Evolutionary conservation across 2,113 vertebrate genomes (phyloP), one percentile per base, ranked within the genome.

Genomic region (Oophaga pumilio): DNA sequence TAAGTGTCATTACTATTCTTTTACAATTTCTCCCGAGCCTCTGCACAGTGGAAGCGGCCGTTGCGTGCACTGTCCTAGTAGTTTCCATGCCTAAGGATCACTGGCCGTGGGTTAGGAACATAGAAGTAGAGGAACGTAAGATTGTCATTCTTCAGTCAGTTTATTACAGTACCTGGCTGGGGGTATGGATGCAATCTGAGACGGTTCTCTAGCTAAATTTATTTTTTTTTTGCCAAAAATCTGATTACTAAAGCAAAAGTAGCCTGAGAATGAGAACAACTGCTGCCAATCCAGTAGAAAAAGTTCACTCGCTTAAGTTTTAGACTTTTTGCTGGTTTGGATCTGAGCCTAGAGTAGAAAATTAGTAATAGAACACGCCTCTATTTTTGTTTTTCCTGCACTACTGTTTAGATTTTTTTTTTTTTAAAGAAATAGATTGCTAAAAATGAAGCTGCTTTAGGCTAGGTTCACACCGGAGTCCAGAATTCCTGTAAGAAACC

Each of bases 1-100:
- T 20, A 24, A 50, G 62, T 62, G 80, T 66, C 50, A 50, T 50
- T 66, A 20, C 20, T 73, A 20, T 74, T 66, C 6, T 52, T 52
- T 82, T n/a, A 22, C 20, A 64, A 33, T 18, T 28, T 59, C 15
- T 7, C 80, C 57, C 18, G 20, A 33, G 28, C 12, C 33, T 60
- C 20, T 49, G 33, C 79, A 82, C 79, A 82, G 57, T 62, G 79
- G 20, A 82, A 60, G 59, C 17, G 13, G 59, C 57, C 57, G 60
- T 62, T 22, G 17, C 26, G 20, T 50, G 60, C 20, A 15, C 43
- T 68, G 0, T 49, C 24, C 15, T n/a, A 64, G 22, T 49, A 13
- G 5, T 60, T n/a, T 20, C 28, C 11, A 20, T 22, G 22, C 28
- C 56, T 81, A 22, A 22, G 57, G 57, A 62, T 60, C 43, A 22